Evolutionary conservation across 2,113 vertebrate species (phyloP), one percentile per base, ranked within the genome.

Genomic region (Phoenicopterus ruber): DNA sequence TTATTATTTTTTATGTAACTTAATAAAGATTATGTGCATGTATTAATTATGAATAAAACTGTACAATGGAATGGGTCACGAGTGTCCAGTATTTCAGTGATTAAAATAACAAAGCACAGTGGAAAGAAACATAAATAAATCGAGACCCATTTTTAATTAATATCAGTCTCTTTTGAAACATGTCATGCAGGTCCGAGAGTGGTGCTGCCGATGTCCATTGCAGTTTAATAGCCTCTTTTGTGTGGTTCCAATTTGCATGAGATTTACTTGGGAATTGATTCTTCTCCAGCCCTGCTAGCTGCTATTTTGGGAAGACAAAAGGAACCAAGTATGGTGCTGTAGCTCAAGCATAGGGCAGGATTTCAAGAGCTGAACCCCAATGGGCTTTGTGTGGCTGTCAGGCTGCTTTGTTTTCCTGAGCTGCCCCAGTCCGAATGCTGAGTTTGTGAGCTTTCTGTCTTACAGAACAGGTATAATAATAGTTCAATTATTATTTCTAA

Each of bases 191-290:
- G 57, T 84, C 81, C 12, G 46, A 59, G 73, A 82, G 66, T 7
- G 14, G 44, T 13, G 20, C 76, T 95, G 94, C 73, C 0, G 1
- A 38, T 70, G 89, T 77, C 94, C 84, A 77, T 73, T 77, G 85
- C 73, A 59, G 40, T 92, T 86, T 92, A 97, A 92, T 84, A 95
- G 69, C 82, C 77, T 95, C 40, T 69, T 97, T 95, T 97, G 93
- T 96, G 82, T 86, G 74, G 9, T 79, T 92, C 83, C 72, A 94
- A 95, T 96, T 96, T 97, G 93, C 94, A 97, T 96, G 57, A 94
- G 79, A 88, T 94, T 96, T 95, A 90, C 73, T 95, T 54, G 77
- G 63, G 84, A 94, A 93, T 10, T 72, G 84, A 95, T 93, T 95
- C 86, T 93, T 85, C 83, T 94, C 66, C 86, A 88, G 77, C 66